Conservation (phyloP, 2,113 vertebrate species). For the Hippocampus barbouri region DNA sequence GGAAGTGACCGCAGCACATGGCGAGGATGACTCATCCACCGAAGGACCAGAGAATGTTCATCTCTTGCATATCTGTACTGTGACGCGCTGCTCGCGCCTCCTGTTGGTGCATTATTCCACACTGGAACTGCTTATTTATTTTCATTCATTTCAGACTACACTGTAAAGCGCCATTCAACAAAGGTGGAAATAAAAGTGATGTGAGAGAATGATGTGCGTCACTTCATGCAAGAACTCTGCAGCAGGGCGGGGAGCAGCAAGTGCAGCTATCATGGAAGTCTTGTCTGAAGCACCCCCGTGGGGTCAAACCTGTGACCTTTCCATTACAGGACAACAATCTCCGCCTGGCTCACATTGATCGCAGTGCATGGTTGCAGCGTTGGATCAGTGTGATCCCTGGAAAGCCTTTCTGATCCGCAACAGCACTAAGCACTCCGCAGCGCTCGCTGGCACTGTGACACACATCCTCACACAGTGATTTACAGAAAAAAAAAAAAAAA, state of each 20-base stretch:
- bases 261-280: slow-evolving; percentile 43
- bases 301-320: slow-evolving; percentile 42
- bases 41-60: background rate
- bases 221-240: background rate
- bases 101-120: background rate
- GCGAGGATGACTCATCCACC: slow-evolving; percentile 14
- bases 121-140: background rate
- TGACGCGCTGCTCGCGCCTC: slow-evolving; percentile 19
- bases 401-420: slow-evolving; percentile 26
- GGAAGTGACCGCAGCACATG: slow-evolving; percentile 40
- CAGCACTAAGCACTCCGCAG: slow-evolving; percentile 59
- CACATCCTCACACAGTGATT: slow-evolving; percentile 10
- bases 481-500: no score
- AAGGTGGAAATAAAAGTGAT: background rate
- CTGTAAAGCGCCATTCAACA: background rate
- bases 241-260: background rate
- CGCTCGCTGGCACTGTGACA: slow-evolving; percentile 8
- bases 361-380: slow-evolving; percentile 34
- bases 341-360: slow-evolving; percentile 22
- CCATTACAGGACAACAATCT: slow-evolving; percentile 16
- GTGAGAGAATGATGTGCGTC: background rate
- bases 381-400: slow-evolving; percentile 46
- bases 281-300: slow-evolving; percentile 22
- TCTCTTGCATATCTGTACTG: slow-evolving; percentile 9
- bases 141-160: background rate